Evolutionary conservation across 1,140 invertebrate genomes (phyloP).

Genomic region (Neoseiulus cucumeris): DNA sequence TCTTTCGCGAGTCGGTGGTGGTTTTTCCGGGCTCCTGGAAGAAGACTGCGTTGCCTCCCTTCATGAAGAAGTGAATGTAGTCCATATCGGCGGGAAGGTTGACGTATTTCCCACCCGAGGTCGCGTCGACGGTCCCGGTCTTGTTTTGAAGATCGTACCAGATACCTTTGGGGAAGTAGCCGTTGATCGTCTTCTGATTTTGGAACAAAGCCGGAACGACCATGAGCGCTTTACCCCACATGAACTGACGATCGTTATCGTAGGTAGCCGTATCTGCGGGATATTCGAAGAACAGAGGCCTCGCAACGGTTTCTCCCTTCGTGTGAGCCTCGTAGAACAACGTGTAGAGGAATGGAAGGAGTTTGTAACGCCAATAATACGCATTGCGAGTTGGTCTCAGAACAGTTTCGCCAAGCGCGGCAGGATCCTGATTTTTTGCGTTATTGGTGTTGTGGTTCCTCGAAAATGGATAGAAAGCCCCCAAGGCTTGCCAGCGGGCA

Average conservation of each 20-base stretch:
- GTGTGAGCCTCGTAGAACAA: too few relatives aligned
- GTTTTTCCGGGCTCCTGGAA: conserved; percentile 26
- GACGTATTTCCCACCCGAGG: not conserved
- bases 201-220: conserved; percentile 26
- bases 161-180: conserved; percentile 16
- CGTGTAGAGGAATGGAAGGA: conserved; percentile 57
- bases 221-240: conserved; percentile 23
- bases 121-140: conserved; percentile 7
- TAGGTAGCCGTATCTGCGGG: conserved; percentile 17
- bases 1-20: conserved; percentile 29
- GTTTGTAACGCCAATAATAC: conserved; percentile 36
- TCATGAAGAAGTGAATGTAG: conserved; percentile 26
- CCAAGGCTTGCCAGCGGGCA: conserved; percentile 53
- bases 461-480: conserved; percentile 39
- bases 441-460: conserved; percentile 60
- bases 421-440: conserved; percentile 24
- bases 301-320: conserved; percentile 22
- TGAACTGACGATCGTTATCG: conserved; percentile 20
- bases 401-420: not conserved
- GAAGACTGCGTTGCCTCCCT: conserved; percentile 28
- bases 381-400: not conserved
- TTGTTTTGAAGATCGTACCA: conserved; percentile 19
- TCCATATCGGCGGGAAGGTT: conserved; percentile 18
- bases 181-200: not conserved
- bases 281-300: conserved; percentile 29